Evolutionary conservation across 2,113 vertebrate genomes (phyloP), one percentile per base, ranked within the genome.

Genomic region (Entosphenus tridentatus): DNA sequence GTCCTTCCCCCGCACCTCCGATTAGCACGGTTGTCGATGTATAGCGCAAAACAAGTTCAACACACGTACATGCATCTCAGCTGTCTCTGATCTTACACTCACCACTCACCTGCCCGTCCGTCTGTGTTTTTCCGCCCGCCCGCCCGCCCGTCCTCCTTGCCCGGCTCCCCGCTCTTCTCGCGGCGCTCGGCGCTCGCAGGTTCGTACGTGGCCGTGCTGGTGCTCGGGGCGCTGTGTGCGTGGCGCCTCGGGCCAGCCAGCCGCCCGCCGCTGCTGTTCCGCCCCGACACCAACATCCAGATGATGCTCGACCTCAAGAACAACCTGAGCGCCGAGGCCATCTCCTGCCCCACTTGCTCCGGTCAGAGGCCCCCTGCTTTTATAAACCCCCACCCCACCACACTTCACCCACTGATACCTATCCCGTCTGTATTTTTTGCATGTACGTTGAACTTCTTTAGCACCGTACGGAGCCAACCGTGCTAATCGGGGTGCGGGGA

Each of bases 321-420:
- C 80, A 97, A 96, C 81, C 82, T 97, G 72, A 97, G 93, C 2
- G 86, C 89, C 1, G 89, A 96, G 74, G 93, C 89, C 67, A 87
- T 97, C 76, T 88, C 91, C 72, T 97, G 93, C 72, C 82, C 86
- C 73, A 92, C 86, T 78, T 96, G 93, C 76, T 97, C 93, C 76
- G 93, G 93, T 97, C 39, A 39, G 74, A 82, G 82, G 70, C 57
- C 1, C 11, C 68, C 70, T 68, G 39, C 8, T 55, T 57, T 80
- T 74, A 80, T 39, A 39, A n/a, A n/a, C 39, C 39, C 39, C 39
- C 39, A 2, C 21, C 21, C 21, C 21, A 1, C 39, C 39, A 7
- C 4, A 39, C 39, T 39, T 39, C 39, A 39, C 39, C 39, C 39
- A 39, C 39, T 39, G 39, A 39, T 39, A 39, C 39, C 39, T 39